Base-by-base conservation (phyloP, 2,797 vertebrate species). In the Schizopygopsis malacanthus region DNA sequence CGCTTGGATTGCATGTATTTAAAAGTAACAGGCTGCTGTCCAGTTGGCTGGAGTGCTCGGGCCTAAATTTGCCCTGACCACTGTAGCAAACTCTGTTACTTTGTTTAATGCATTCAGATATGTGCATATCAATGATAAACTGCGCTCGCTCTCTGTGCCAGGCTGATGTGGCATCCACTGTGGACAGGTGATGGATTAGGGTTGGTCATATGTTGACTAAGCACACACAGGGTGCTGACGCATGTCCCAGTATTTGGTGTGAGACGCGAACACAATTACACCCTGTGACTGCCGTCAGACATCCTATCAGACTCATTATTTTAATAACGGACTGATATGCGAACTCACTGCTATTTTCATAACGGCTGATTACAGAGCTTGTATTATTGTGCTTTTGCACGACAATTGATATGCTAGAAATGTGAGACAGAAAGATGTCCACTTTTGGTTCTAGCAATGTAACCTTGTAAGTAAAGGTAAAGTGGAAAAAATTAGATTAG, bases 201-300 rank as follows among this genome's bases (percentile, higher is more conserved):
- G 7, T 39, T 69, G 67, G 39, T 84, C 13, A 56, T 86, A 56
- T 86, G 87, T 90, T 89, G 81, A 80, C 84, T 88, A 92, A 91
- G 89, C 88, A 83, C 43, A 83, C 43, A 56, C 70, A 82, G 69
- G 65, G 59, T 90, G 89, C 63, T 71, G 84, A 83, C 69, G 87
- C 91, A 91, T 89, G 83, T 89, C 88, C 79, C 89, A 79, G 81
- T 83, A 86, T 7, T 4, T 81, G 83, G 78, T 65, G 79, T 85
- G 88, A 91, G 87, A 86, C 78, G 82, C 89, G 52, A 81, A 86
- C 9, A 72, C 84, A 87, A 90, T 93, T 92, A 92, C 12, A 78
- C 63, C 76, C 43, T 20, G 81, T 84, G 87, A 43, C 79, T 82
- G 89, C 76, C 9, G 84, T 73, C 11, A 81, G 63, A 37, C 76